A percentile compares a stretch with the other conserved stretches of the same genome.
These are phyloP conservation scores for Cardinalis cardinalis DNA, from an alignment of 2,113 vertebrate species.

Conservation along the genomic window DNA sequence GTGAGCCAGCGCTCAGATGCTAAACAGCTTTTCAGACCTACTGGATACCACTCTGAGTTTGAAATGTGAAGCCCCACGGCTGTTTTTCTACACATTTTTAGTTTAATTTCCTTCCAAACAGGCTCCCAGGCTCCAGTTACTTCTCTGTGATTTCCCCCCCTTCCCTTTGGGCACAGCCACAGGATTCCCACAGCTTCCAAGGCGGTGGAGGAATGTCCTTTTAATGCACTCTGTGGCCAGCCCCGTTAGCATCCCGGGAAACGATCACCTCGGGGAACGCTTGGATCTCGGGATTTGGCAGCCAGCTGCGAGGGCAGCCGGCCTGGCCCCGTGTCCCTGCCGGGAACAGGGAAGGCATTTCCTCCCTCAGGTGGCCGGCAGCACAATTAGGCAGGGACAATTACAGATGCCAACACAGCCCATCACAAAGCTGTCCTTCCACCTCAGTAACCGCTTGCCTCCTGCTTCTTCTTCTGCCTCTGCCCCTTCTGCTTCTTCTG, in stretches of 20 bases:
- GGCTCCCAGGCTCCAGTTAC: neutral
- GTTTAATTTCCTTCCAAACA: conserved; percentile 9
- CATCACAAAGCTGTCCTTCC: too few relatives aligned
- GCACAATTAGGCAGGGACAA: neutral
- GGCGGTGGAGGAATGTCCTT: neutral
- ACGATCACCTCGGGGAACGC: neutral
- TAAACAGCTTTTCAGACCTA: conserved; percentile 28
- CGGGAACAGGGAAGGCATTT: neutral
- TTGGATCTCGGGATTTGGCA: neutral
- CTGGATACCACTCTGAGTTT: conserved; percentile 12
- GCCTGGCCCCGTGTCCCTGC: neutral
- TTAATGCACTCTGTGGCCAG: conserved; percentile 1
- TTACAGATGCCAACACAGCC: neutral
- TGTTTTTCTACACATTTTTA: conserved; percentile 22
- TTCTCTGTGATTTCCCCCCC: neutral
- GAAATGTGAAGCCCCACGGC: conserved; percentile 17
- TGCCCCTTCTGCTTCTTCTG: too few relatives aligned
- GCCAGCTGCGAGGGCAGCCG: conserved; percentile 16
- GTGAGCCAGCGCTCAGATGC: neutral
- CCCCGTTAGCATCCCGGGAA: conserved; percentile 7
- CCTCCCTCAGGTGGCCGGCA: neutral
- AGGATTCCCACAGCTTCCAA: neutral
- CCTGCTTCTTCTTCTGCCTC: too few relatives aligned
- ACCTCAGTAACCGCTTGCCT: too few relatives aligned
- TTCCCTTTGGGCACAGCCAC: conserved; percentile 4